Evolutionary conservation across 1,140 invertebrate genomes (phyloP).

Genomic region (Bombus turneri): DNA sequence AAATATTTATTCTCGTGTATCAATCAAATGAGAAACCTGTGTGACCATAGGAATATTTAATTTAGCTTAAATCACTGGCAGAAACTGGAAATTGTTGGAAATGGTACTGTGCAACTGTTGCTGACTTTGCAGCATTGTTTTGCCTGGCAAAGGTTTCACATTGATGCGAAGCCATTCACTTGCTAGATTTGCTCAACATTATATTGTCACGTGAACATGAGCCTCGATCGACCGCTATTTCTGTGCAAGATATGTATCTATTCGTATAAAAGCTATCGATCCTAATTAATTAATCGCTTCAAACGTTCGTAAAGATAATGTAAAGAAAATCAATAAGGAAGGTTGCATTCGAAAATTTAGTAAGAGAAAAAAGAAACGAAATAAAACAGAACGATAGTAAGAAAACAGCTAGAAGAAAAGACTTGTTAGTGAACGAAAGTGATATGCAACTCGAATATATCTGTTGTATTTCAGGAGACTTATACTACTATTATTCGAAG

Average conservation of each 20-base stretch:
- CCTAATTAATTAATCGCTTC: not conserved
- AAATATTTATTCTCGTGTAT: not conserved
- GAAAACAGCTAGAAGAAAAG: not conserved
- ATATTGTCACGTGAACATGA: not conserved
- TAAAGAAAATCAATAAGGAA: not conserved
- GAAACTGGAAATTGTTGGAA: not conserved
- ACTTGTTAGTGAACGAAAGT: slow-evolving; percentile 24
- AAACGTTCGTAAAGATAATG: not conserved
- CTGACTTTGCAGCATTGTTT: not conserved
- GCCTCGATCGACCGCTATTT: slow-evolving; percentile 3
- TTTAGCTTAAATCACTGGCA: not conserved
- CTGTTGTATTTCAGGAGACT: slow-evolving; percentile 69
- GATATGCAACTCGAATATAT: slow-evolving; percentile 61
- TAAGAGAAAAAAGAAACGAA: not conserved
- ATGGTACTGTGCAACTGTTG: not conserved
- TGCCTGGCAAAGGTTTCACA: not conserved
- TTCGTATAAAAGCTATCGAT: too few relatives aligned
- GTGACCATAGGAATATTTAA: not conserved
- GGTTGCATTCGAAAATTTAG: not conserved
- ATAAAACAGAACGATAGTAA: not conserved
- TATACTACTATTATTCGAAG: slow-evolving; percentile 82
- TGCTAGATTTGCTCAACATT: not conserved
- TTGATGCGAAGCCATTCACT: slow-evolving; percentile 22
- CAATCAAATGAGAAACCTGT: not conserved
- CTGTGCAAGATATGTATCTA: not conserved